Evolutionary conservation across 2,113 vertebrate genomes (phyloP).

Genomic region (Halichoerus grypus): DNA sequence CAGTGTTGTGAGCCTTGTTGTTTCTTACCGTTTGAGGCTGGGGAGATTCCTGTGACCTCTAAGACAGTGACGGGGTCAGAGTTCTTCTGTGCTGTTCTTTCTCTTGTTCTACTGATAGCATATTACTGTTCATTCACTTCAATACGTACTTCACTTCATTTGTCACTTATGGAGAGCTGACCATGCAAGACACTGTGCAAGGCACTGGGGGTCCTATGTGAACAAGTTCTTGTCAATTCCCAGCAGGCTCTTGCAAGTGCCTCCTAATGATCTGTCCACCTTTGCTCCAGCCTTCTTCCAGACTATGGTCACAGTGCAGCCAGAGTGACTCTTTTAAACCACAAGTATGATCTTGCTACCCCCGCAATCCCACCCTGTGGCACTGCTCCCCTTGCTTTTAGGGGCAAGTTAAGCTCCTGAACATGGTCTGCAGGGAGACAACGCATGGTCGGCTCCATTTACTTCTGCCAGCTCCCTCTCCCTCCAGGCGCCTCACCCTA

Average conservation of each 20-base stretch:
- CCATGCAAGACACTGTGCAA: not conserved
- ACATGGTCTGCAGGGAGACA: not conserved
- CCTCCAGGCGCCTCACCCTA: accelerated
- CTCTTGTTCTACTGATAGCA: not conserved
- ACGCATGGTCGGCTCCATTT: not conserved
- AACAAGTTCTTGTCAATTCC: not conserved
- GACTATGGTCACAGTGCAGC: not conserved
- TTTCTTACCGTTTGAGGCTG: not conserved
- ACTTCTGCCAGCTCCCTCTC: not conserved
- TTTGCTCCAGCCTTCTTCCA: not conserved
- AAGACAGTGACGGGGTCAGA: not conserved
- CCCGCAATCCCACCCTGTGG: not conserved
- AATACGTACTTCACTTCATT: not conserved
- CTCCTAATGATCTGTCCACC: not conserved
- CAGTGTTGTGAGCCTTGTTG: not conserved
- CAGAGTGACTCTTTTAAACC: not conserved
- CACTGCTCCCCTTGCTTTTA: not conserved
- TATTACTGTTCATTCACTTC: not conserved
- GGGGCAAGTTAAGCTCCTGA: not conserved
- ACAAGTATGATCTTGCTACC: not conserved
- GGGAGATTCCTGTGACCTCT: not conserved
- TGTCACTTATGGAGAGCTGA: accelerated
- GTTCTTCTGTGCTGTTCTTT: not conserved
- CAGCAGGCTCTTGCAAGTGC: not conserved
- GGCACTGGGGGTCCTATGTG: accelerated